phyloP scores from a whole-genome alignment of 2,888 invertebrate species.

The Cecidostiba fungosa region DNA sequence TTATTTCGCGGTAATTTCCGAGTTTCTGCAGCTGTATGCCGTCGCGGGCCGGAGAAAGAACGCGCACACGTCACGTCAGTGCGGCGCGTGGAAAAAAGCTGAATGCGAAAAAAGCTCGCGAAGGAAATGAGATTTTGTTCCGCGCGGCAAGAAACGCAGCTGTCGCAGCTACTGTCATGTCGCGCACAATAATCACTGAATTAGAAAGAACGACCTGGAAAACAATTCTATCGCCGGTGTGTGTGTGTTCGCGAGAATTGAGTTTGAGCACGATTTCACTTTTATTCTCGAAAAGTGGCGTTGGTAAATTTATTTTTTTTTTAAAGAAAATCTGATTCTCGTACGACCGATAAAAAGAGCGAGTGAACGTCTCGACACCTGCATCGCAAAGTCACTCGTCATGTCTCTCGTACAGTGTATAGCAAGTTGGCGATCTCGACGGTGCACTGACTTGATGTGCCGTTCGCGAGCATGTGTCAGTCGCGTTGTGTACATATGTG shows the following conservation, averaged over 20 bases:
- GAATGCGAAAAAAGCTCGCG: constrained; percentile 12
- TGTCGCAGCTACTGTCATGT: constrained; percentile 31
- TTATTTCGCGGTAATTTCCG: constrained; percentile 55
- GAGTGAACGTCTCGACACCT: background rate
- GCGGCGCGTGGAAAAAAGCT: background rate
- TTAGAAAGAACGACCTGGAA: constrained; percentile 44
- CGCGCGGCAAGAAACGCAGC: constrained; percentile 29
- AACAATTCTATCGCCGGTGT: constrained; percentile 29
- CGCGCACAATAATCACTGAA: constrained; percentile 37
- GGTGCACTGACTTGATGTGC: constrained; percentile 32
- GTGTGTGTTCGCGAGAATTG: background rate
- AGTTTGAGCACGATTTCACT: background rate
- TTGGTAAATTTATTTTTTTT: too few relatives aligned
- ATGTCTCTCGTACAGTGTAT: background rate
- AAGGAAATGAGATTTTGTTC: constrained; percentile 60
- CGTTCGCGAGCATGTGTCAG: constrained; percentile 26
- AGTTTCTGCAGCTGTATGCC: constrained; percentile 35
- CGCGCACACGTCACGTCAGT: constrained; percentile 59
- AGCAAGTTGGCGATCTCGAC: background rate
- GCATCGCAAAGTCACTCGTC: background rate
- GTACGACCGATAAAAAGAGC: too few relatives aligned
- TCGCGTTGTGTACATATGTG: constrained; percentile 9
- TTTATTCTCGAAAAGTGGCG: too few relatives aligned
- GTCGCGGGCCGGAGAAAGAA: constrained; percentile 51
- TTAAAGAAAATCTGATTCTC: background rate